Base-by-base conservation (phyloP, 2,797 vertebrate species). In the Crax fasciolata region DNA sequence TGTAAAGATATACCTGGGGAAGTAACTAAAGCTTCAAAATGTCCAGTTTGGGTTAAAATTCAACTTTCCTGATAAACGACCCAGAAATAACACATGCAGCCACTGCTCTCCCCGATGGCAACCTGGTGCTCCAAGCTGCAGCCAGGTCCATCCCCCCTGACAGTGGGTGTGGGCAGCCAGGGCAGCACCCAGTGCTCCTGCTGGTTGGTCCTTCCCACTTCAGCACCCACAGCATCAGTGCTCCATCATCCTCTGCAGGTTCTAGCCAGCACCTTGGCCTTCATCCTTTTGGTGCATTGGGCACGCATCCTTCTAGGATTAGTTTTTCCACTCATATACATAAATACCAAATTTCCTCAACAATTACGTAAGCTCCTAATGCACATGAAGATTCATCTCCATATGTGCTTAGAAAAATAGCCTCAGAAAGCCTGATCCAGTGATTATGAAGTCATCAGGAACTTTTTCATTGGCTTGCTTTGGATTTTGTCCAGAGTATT, bases 11-110 rank as follows among this genome's bases (percentile, higher is more conserved):
- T 17, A 77, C 20, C 24, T 75, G 46, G 32, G 68, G 57, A 90
- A 90, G 94, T n/a, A 87, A n/a, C 12, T 51, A 78, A 67, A 79
- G 25, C n/a, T 80, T 90, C 49, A 46, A 30, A 82, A 68, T 44
- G 2, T 0, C 15, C 35, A 7, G 30, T 65, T 73, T 54, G 8
- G 19, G 84, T 94, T 75, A 68, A 90, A 82, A 35, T 59, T 67
- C 25, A 62, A 0, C 67, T 88, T 62, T 21, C 38, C 16, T 11
- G 4, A 23, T 5, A 54, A 59, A 38, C 30, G 41, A 9, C 73
- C 55, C 52, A 55, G 59, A 59, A 61, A 14, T 13, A 49, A 35
- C 2, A 5, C 19, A 11, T 0, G 0, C 10, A 44, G 14, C 24
- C 35, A 55, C 59, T 74, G 54, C 67, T 48, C 3, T 23, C 44